Evolutionary conservation across 2,888 invertebrate species (phyloP).

Genomic region (Microctonus aethiopoides): DNA sequence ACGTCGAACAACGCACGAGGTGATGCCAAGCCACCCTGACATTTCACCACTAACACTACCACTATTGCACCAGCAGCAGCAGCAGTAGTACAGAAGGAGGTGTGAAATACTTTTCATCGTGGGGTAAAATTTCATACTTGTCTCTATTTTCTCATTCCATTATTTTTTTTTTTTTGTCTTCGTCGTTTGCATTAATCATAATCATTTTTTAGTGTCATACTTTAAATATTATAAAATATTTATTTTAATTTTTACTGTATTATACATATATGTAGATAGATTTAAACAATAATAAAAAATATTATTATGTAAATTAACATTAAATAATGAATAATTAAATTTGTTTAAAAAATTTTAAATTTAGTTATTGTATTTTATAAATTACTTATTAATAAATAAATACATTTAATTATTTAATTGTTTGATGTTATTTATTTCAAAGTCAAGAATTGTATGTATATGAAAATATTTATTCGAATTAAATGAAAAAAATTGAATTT

Average conservation of each 20-base stretch:
- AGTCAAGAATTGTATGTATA: too few relatives aligned
- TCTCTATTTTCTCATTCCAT: not conserved
- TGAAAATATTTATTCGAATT: not conserved
- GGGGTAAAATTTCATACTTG: constrained; percentile 18
- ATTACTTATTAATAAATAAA: too few relatives aligned
- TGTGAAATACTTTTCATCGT: constrained; percentile 25
- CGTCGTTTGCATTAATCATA: constrained; percentile 1
- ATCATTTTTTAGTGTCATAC: not conserved
- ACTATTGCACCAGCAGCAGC: too few relatives aligned
- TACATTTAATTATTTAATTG: too few relatives aligned
- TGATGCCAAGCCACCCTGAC: not conserved
- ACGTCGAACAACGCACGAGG: constrained; percentile 38
- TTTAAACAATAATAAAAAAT: not conserved
- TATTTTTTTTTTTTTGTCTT: not conserved
- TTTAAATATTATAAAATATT: not conserved
- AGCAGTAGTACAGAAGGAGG: not conserved
- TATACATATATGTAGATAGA: too few relatives aligned
- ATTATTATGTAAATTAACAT: not conserved
- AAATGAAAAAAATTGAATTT: too few relatives aligned
- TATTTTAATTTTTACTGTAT: not conserved
- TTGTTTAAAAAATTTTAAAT: too few relatives aligned
- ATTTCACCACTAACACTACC: constrained; percentile 4
- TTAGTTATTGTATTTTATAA: too few relatives aligned
- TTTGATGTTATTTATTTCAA: too few relatives aligned
- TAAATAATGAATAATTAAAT: too few relatives aligned